These are phyloP conservation scores for Epinephelus malabaricus DNA, from an alignment of 2,797 vertebrate genomes.

Conservation along the genomic window DNA sequence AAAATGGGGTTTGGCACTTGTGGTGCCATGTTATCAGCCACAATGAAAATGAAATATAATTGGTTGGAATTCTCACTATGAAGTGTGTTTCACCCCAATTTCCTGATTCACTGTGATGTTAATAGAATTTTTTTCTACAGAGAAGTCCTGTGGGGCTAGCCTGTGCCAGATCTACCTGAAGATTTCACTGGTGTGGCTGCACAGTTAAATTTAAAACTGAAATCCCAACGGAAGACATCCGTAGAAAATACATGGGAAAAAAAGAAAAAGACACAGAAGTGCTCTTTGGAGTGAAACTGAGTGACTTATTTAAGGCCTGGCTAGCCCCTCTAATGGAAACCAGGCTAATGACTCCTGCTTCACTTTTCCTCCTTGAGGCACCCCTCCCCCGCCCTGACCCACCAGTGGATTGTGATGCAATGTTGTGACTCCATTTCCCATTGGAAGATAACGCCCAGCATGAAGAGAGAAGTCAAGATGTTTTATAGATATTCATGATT, in stretches of 20 bases:
- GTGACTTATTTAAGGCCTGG: slow-evolving; percentile 33
- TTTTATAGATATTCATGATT: slow-evolving; percentile 84
- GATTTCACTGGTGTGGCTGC: slow-evolving; percentile 34
- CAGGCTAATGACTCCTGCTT: slow-evolving; percentile 68
- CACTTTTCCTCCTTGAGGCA: slow-evolving; percentile 70
- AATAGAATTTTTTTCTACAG: slow-evolving; percentile 26
- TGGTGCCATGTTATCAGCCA: slow-evolving; percentile 38
- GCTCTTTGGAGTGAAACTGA: slow-evolving; percentile 29
- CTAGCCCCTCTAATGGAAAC: slow-evolving; percentile 47
- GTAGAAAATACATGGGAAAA: slow-evolving; percentile 14
- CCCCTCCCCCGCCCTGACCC: slow-evolving; percentile 51
- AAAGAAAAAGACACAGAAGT: not conserved
- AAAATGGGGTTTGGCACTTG: slow-evolving; percentile 50
- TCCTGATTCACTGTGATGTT: slow-evolving; percentile 69
- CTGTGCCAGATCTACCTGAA: slow-evolving; percentile 32
- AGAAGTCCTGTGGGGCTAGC: slow-evolving; percentile 44
- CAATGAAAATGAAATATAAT: slow-evolving; percentile 51
- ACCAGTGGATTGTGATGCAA: slow-evolving; percentile 85
- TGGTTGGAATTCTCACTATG: slow-evolving; percentile 35
- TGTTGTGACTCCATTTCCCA: slow-evolving; percentile 84
- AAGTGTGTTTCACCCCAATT: slow-evolving; percentile 63
- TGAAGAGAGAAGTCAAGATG: slow-evolving; percentile 85
- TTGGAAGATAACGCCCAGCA: slow-evolving; percentile 84
- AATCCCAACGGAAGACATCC: slow-evolving; percentile 41
- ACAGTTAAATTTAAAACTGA: slow-evolving; percentile 26